Base-by-base conservation (phyloP, 2,888 invertebrate genomes). In the Alcis repandata region DNA sequence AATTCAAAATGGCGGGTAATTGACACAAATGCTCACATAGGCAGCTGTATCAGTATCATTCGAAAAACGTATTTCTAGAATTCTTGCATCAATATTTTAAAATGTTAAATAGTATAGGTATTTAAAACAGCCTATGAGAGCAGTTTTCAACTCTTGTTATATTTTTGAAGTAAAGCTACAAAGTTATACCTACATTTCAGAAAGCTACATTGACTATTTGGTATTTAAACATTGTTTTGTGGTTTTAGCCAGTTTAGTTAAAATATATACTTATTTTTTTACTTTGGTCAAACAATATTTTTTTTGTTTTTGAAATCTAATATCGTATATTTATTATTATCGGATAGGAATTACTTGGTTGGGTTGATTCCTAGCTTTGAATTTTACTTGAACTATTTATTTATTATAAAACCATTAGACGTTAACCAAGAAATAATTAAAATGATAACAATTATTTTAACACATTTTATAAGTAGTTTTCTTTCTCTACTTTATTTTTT, bases 301-400 rank as follows among this genome's bases (percentile, higher is more conserved):
- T n/a, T n/a, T 36, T 52, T 9, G 20, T 40, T 10, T 19, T 33
- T 17, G 3, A 58, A 10, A 51, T 68, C 22, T 51, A 45, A 52
- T 51, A 2, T 38, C 3, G 20, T 19, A 33, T 17, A n/a, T n/a
- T n/a, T n/a, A n/a, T n/a, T n/a, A n/a, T n/a, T n/a, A n/a, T n/a
- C n/a, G n/a, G 82, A 81, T 49, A 51, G 51, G 51, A 19, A 82
- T 85, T 78, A 73, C 70, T 78, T 76, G 84, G 86, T 86, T 86
- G 86, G 86, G 80, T 73, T 80, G 68, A 83, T 86, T 83, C 83
- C 79, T 77, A 69, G 62, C 60, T 19, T 49, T 46, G 52, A 61
- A 41, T 48, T 20, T 33, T 46, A 48, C 13, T 19, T 33, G 8
- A 17, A 17, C 36, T 11, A 36, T 13, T 51, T 11, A 36, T 13